Evolutionary conservation across 2,113 vertebrate species (phyloP).

Genomic region (Tachycineta bicolor): DNA sequence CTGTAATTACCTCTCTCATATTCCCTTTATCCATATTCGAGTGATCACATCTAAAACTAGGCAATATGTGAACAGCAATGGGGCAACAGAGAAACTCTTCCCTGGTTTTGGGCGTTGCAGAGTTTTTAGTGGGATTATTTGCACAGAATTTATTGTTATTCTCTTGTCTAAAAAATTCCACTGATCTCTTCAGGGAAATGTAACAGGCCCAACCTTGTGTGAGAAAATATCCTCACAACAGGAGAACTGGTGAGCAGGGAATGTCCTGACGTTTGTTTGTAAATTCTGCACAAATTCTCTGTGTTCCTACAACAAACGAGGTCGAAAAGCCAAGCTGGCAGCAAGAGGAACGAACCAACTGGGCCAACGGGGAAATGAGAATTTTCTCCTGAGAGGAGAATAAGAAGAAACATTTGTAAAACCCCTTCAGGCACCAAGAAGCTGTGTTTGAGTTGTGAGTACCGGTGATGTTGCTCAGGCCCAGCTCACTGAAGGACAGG

Average conservation of each 20-base stretch:
- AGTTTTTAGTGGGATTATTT: background rate
- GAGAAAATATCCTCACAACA: background rate
- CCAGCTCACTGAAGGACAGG: conserved; percentile 86
- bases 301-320: background rate
- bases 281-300: too few species aligned
- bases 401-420: background rate
- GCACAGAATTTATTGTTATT: background rate
- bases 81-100: background rate
- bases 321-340: background rate
- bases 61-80: background rate
- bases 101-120: background rate
- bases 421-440: background rate
- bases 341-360: background rate
- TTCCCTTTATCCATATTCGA: background rate
- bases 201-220: background rate
- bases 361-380: background rate
- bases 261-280: background rate
- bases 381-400: background rate
- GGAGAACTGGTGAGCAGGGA: background rate
- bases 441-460: background rate
- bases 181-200: background rate
- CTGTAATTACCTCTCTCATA: background rate
- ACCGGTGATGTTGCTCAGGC: conserved; percentile 88
- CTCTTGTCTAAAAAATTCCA: background rate
- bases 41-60: background rate